Base-by-base conservation (phyloP, 2,888 invertebrate genomes). In the Synanthedon formicaeformis region DNA sequence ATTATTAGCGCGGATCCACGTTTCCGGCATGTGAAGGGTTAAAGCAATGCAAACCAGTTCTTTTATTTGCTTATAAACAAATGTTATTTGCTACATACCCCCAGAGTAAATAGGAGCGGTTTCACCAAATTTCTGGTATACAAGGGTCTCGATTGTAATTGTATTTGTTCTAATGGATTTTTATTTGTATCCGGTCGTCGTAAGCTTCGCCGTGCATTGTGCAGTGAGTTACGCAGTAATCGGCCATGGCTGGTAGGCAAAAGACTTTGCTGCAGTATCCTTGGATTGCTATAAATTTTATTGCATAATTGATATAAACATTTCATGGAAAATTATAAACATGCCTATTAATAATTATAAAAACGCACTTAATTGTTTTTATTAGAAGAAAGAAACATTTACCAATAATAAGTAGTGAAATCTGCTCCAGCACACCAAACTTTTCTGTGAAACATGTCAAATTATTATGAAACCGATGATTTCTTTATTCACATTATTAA, bases 41-140 rank as follows among this genome's bases (percentile, higher is more conserved):
- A 34, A 34, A 5, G 34, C 10, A 10, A 34, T 34, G 34, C 10
- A 10, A 8, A 34, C 34, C 34, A 34, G 10, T 34, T 2, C 2
- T 34, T 10, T 10, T 34, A 34, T 34, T 34, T 34, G 2, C 34
- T 34, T 10, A 34, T 10, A 8, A 27, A 27, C 2, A 27, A 27
- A 34, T 34, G 10, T 5, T 18, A 41, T 40, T 41, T 50, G 41
- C 18, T 55, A 66, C 88, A 84, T 85, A 93, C 93, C 71, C 89
- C 87, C 52, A 92, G 65, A 51, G 92, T 90, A 71, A 93, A 93
- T 49, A 89, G 71, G 51, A 93, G 81, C 16, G 92, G 91, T 75
- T 89, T 92, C 67, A 89, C 81, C 52, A 93, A 73, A 58, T 77
- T 81, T 50, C 72, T 77, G 12, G 80, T 60, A 52, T 78, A 67